Base-by-base conservation (phyloP, 92 coral and sea anemone species). In the Palythoa grandiflora region DNA sequence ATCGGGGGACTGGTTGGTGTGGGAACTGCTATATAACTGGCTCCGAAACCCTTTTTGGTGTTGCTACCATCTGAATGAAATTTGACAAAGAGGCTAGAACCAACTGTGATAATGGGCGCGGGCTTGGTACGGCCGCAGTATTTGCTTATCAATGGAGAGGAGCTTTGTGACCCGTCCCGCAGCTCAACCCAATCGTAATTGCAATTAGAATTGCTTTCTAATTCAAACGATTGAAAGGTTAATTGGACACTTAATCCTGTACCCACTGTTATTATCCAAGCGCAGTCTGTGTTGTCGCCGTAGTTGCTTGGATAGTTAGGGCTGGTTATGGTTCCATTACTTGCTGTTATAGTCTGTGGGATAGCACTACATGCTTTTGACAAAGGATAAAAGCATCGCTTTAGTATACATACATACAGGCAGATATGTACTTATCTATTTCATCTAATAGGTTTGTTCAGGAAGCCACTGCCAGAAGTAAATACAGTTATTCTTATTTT, bases 181-280 rank as follows among this genome's bases (percentile, higher is more conserved):
- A 88, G 63, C 44, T 88, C 91, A 38, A 88, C 21, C 40, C n/a
- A 88, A 72, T 88, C 91, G 57, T 72, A 73, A 60, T 54, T 86
- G 60, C 91, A 88, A 55, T 20, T 16, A 38, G 38, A n/a, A 17
- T 73, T 52, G 50, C 81, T 40, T 38, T 50, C 77, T 37, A 88
- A 2, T 13, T 81, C 74, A 60, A 88, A 88, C 38, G 66, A 14
- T 47, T 79, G 50, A 48, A 53, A 57, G 12, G 9, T 88, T 21
- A 88, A n/a, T 37, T 57, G 83, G 72, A 88, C 77, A 39, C 76
- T 73, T 47, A 57, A 85, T n/a, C 91, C 91, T 39, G 75, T 19
- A 38, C 36, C 52, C 6, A 83, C 86, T 3, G 73, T 39, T 72
- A 88, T 74, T 81, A 79, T 71, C 91, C 91, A 88, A 36, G 53